Conservation (phyloP, 37 sponge, comb jelly and placozoan genomes). For the Aphrocallistes beatrix region DNA sequence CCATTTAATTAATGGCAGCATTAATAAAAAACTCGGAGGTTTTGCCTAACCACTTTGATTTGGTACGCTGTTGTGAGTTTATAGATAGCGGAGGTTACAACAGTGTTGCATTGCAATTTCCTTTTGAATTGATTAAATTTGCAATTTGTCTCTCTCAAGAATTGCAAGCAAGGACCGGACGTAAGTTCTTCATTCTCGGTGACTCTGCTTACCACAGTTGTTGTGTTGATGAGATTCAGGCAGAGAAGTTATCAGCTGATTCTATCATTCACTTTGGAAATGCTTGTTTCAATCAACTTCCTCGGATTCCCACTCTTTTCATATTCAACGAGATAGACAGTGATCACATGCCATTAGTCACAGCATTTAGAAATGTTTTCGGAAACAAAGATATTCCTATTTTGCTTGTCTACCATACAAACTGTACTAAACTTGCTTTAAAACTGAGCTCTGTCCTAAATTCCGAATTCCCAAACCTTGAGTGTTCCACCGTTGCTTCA, state of each 20-base stretch:
- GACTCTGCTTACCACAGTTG: slow-evolving; percentile 38
- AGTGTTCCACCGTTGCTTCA: neutral
- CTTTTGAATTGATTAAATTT: neutral
- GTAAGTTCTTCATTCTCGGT: neutral
- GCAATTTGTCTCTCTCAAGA: neutral
- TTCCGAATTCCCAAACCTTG: neutral
- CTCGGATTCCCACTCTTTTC: neutral
- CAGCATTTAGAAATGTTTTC: neutral
- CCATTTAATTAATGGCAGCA: too few species aligned
- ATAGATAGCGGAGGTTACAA: neutral
- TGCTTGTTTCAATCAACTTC: slow-evolving; percentile 47
- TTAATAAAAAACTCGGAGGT: too few species aligned
- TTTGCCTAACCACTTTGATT: neutral
- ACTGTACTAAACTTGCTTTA: neutral
- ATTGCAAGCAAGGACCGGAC: neutral
- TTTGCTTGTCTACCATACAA: neutral
- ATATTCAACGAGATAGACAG: neutral
- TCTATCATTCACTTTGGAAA: slow-evolving; percentile 87
- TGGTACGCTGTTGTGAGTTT: neutral
- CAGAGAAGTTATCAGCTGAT: slow-evolving; percentile 57
- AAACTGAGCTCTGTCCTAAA: neutral
- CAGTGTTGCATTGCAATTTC: neutral
- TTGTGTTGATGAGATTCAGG: slow-evolving; percentile 90
- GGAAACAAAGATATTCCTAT: neutral
- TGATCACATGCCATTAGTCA: neutral